phyloP scores from a whole-genome alignment of 2,888 invertebrate species.

The Nomada hirtipes region DNA sequence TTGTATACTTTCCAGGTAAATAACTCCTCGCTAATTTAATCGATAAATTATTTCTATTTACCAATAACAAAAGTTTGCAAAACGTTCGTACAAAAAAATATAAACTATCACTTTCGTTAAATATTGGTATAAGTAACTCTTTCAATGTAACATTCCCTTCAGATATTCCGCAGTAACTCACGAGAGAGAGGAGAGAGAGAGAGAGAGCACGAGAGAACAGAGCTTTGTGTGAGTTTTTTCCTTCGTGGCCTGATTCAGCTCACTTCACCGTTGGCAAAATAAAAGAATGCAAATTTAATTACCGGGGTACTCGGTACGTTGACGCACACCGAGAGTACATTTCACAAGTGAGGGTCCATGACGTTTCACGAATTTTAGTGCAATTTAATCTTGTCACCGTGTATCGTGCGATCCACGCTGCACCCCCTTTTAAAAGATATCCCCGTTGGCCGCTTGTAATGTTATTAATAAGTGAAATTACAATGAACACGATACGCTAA shows the following conservation, averaged over 20 bases:
- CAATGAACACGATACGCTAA: constrained; percentile 31
- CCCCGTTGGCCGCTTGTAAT: constrained; percentile 12
- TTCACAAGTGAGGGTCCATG: constrained; percentile 23
- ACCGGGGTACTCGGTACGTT: constrained; percentile 35
- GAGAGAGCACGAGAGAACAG: not conserved
- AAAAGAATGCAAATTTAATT: constrained; percentile 65
- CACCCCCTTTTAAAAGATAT: constrained; percentile 10
- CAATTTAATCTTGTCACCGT: constrained; percentile 47
- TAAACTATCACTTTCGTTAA: too few relatives aligned
- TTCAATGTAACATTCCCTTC: too few relatives aligned
- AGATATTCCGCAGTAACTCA: too few relatives aligned
- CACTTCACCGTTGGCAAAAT: constrained; percentile 34
- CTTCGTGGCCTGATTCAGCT: constrained; percentile 42
- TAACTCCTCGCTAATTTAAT: too few relatives aligned
- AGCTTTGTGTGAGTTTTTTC: constrained; percentile 22
- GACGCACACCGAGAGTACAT: constrained; percentile 25
- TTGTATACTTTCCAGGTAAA: too few relatives aligned
- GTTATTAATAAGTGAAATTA: constrained; percentile 26
- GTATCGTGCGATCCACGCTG: not conserved
- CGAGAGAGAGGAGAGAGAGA: too few relatives aligned
- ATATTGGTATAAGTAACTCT: too few relatives aligned
- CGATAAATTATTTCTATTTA: too few relatives aligned
- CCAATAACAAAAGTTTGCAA: too few relatives aligned
- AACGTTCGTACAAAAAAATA: too few relatives aligned
- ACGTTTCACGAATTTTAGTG: constrained; percentile 52